Percentiles rank a stretch among this genome's conserved stretches.
phyloP scores from a whole-genome alignment of 2,797 vertebrate species.

The Lycodopsis pacificus region DNA sequence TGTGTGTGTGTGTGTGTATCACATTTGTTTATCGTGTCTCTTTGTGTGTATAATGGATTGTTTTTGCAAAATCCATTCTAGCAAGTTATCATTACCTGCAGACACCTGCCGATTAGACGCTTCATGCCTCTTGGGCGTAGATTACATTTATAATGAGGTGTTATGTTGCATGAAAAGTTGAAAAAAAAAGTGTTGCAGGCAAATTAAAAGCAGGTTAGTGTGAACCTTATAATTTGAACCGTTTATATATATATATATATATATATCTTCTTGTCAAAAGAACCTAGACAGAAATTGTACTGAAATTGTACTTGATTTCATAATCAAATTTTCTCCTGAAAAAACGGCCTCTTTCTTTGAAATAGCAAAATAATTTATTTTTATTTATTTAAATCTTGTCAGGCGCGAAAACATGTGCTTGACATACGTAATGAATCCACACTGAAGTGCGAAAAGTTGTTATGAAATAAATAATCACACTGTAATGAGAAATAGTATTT shows the following conservation, averaged over 20 bases:
- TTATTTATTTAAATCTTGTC: conserved; percentile 4
- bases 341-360: conserved; percentile 17
- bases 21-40: not conserved
- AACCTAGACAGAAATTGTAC: not conserved
- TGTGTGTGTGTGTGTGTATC: not conserved
- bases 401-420: conserved; percentile 10
- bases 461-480: conserved; percentile 15
- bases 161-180: conserved; percentile 17
- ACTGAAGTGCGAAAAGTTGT: conserved; percentile 6
- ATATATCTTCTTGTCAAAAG: conserved; percentile 6
- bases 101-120: conserved; percentile 15
- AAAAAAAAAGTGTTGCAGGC: not conserved
- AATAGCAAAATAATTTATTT: conserved; percentile 13
- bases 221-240: not conserved
- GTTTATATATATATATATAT: not conserved
- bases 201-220: conserved; percentile 17
- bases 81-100: conserved; percentile 20
- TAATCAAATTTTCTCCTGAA: conserved; percentile 8
- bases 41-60: conserved; percentile 20
- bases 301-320: conserved; percentile 15
- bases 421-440: conserved; percentile 15
- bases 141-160: conserved; percentile 24
- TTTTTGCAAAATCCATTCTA: conserved; percentile 31
- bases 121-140: conserved; percentile 20
- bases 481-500: conserved; percentile 7